phyloP scores from a whole-genome alignment of 1,140 invertebrate species.

The Scaptodrosophila lebanonensis region DNA sequence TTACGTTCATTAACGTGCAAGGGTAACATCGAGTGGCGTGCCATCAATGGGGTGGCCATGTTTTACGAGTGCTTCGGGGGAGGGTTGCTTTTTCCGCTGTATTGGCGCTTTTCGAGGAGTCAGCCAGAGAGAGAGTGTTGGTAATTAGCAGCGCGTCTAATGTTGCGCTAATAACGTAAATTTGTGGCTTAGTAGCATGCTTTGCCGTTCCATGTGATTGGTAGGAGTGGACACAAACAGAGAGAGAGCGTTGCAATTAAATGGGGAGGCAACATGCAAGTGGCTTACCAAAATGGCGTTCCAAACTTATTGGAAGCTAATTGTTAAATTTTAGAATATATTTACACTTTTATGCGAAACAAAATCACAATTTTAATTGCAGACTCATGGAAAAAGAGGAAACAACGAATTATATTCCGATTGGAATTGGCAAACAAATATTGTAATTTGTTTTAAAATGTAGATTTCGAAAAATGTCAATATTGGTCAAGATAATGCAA shows the following conservation, averaged over 20 bases:
- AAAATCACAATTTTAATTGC: too few relatives aligned
- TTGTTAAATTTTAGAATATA: too few relatives aligned
- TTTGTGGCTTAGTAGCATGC: slow-evolving; percentile 66
- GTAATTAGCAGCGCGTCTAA: slow-evolving; percentile 68
- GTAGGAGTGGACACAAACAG: neutral
- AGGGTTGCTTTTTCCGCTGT: slow-evolving; percentile 16
- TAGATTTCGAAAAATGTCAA: too few relatives aligned
- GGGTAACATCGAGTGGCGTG: slow-evolving; percentile 37
- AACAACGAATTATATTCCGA: too few relatives aligned
- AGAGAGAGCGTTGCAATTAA: slow-evolving; percentile 1
- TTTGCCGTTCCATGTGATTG: too few relatives aligned
- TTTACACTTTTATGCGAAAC: too few relatives aligned
- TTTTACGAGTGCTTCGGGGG: slow-evolving; percentile 5
- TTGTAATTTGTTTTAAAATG: too few relatives aligned
- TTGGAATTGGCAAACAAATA: too few relatives aligned
- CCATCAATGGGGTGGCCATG: slow-evolving; percentile 32
- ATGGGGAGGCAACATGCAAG: neutral
- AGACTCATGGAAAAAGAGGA: too few relatives aligned
- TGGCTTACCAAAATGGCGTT: too few relatives aligned
- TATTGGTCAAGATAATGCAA: too few relatives aligned
- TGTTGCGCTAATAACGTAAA: slow-evolving; percentile 69
- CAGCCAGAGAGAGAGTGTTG: slow-evolving; percentile 55
- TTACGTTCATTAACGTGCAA: slow-evolving; percentile 76
- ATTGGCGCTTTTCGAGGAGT: slow-evolving; percentile 27
- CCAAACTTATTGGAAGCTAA: too few relatives aligned